Conservation (phyloP, 2,888 invertebrate genomes). For the Eupithecia tripunctaria region DNA sequence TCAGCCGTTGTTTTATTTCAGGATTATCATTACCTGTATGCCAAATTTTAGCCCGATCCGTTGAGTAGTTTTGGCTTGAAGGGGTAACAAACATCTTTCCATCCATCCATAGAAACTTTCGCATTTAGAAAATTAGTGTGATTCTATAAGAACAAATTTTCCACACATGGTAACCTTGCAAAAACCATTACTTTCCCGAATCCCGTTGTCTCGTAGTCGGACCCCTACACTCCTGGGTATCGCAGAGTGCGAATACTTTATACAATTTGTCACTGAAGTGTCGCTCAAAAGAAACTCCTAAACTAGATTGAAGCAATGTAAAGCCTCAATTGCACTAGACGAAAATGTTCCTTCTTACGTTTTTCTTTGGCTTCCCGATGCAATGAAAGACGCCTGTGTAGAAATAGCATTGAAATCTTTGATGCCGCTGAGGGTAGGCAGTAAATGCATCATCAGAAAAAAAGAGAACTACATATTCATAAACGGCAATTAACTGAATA, state of each 20-base stretch:
- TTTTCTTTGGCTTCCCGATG: constrained; percentile 1
- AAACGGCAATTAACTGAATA: not conserved
- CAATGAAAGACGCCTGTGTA: not conserved
- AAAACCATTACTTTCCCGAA: not conserved
- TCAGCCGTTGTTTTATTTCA: too few species aligned
- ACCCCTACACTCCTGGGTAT: constrained; percentile 34
- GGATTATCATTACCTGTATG: too few species aligned
- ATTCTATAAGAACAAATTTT: too few species aligned
- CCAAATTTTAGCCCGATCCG: too few species aligned
- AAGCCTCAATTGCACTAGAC: constrained; percentile 5
- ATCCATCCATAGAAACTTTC: too few species aligned
- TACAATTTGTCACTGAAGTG: constrained; percentile 46
- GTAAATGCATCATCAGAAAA: not conserved
- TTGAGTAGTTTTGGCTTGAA: too few species aligned
- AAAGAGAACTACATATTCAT: not conserved
- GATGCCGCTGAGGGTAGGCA: not conserved
- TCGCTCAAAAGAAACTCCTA: constrained; percentile 37
- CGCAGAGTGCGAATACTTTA: constrained; percentile 43
- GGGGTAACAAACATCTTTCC: too few species aligned
- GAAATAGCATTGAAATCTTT: not conserved
- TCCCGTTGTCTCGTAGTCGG: not conserved
- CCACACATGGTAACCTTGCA: not conserved
- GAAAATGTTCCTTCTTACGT: not conserved
- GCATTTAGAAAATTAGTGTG: too few species aligned
- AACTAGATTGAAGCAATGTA: constrained; percentile 27